Evolutionary conservation across 2,797 vertebrate species (phyloP).

Genomic region (Galaxias olidus): DNA sequence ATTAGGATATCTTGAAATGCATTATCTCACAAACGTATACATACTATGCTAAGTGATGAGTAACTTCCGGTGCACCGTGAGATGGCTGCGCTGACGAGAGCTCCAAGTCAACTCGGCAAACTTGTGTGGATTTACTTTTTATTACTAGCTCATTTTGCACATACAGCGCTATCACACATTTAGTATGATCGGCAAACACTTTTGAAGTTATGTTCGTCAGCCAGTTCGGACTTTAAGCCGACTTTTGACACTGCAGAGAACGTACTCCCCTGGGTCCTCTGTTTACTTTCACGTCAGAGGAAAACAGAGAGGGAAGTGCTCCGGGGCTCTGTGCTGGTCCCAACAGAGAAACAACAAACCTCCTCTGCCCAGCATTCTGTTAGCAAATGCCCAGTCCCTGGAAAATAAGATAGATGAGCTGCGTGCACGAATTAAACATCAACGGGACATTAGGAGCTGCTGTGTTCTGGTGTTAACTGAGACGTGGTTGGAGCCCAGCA

Average conservation of each 20-base stretch:
- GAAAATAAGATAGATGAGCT: neutral
- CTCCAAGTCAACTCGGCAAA: constrained; percentile 9
- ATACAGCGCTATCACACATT: neutral
- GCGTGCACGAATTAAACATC: neutral
- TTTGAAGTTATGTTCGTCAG: neutral
- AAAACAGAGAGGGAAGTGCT: neutral
- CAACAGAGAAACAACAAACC: constrained; percentile 9
- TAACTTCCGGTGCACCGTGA: too few relatives aligned
- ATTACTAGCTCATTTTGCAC: constrained; percentile 8
- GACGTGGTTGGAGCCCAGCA: constrained; percentile 4
- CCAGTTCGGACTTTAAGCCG: neutral
- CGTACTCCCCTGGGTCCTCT: constrained; percentile 6
- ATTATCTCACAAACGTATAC: too few relatives aligned
- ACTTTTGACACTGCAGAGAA: neutral
- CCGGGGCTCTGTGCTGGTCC: neutral
- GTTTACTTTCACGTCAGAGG: neutral
- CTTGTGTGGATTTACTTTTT: neutral
- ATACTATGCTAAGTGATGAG: too few relatives aligned
- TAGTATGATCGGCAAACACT: constrained; percentile 15
- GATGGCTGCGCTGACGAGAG: neutral
- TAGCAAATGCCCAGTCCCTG: neutral
- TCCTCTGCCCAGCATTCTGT: constrained; percentile 4
- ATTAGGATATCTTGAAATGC: too few relatives aligned
- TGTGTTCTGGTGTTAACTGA: constrained; percentile 5
- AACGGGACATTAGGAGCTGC: constrained; percentile 14